phyloP scores from a whole-genome alignment of 2,113 vertebrate species.

The Charina bottae region DNA sequence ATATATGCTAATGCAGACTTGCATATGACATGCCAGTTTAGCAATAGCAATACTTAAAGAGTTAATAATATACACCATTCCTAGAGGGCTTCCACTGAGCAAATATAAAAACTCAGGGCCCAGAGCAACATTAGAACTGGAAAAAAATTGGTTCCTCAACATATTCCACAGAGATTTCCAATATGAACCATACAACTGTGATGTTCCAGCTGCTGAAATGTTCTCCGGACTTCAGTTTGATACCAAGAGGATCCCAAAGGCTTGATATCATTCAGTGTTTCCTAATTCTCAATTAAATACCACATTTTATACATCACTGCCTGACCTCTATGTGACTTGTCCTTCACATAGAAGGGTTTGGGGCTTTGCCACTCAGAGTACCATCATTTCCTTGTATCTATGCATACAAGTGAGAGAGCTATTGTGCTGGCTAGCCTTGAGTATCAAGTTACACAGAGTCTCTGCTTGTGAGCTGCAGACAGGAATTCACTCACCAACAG shows the following conservation, averaged over 20 bases:
- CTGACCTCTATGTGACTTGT: neutral
- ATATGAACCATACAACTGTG: too few species aligned
- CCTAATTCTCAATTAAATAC: neutral
- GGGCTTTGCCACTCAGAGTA: neutral
- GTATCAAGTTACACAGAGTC: too few species aligned
- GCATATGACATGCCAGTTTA: neutral
- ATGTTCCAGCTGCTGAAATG: neutral
- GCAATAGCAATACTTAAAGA: neutral
- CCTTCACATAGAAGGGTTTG: neutral
- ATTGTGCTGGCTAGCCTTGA: too few species aligned
- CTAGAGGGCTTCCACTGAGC: too few species aligned
- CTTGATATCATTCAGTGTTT: neutral
- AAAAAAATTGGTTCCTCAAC: neutral
- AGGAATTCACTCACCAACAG: too few species aligned
- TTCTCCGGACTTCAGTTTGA: neutral
- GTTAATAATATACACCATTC: neutral
- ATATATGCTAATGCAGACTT: neutral
- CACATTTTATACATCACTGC: neutral
- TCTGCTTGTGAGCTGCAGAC: too few species aligned
- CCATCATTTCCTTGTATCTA: neutral
- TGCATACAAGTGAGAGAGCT: neutral
- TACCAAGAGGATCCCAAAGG: neutral
- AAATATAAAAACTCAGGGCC: neutral
- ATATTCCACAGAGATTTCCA: neutral
- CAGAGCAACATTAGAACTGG: neutral